Evolutionary conservation across 2,113 vertebrate species (phyloP).

Genomic region (Muntiacus reevesi): DNA sequence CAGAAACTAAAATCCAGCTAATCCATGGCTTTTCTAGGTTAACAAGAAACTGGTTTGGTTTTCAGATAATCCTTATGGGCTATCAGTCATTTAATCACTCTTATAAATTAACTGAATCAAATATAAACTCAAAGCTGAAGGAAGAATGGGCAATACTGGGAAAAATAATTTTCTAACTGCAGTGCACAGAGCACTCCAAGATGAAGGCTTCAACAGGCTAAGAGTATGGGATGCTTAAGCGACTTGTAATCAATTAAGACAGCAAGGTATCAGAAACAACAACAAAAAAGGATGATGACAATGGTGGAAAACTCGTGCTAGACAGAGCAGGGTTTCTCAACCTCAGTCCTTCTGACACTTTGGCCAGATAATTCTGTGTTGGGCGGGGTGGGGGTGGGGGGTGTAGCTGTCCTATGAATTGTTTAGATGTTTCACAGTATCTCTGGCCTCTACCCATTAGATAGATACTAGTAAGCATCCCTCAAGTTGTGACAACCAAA

Average conservation of each 20-base stretch:
- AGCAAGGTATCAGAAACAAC: background rate
- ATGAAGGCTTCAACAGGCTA: background rate
- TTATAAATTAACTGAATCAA: background rate
- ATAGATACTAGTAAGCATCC: background rate
- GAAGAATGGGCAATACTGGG: background rate
- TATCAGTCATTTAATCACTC: background rate
- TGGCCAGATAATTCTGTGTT: background rate
- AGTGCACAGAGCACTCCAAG: background rate
- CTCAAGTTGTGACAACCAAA: background rate
- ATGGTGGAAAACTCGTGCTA: background rate
- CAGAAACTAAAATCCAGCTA: conserved; percentile 18
- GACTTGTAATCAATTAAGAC: background rate
- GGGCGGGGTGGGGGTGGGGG: rapidly evolving
- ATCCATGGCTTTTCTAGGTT: background rate
- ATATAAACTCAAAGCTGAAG: background rate
- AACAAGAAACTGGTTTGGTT: background rate
- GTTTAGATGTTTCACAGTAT: background rate
- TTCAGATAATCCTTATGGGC: background rate
- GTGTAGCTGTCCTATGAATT: background rate
- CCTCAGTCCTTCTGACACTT: background rate
- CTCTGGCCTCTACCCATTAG: background rate
- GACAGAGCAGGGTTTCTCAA: background rate
- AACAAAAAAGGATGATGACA: background rate
- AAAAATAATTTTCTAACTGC: background rate
- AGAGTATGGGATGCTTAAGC: background rate